Percentiles rank a stretch among this genome's conserved stretches.
Evolutionary conservation across 1,140 invertebrate genomes (phyloP).

Genomic region (Branchinecta lynchi): DNA sequence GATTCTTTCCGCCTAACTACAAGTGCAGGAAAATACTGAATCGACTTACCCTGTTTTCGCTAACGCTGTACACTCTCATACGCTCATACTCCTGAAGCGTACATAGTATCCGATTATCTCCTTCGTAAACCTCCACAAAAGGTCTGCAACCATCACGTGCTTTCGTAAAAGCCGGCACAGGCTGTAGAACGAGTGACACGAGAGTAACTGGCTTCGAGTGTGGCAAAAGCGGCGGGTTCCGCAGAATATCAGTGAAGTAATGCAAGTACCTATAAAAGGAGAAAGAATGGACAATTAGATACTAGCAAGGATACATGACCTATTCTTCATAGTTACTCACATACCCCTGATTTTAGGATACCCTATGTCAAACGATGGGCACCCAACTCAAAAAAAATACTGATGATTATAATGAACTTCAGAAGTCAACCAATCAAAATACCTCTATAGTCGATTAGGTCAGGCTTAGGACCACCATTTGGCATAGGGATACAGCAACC

Average conservation of each 20-base stretch:
- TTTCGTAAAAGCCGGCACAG: conserved; percentile 81
- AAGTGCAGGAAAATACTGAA: not conserved
- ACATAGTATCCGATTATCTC: conserved; percentile 63
- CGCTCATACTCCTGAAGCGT: conserved; percentile 76
- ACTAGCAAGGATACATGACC: no score
- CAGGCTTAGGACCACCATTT: no score
- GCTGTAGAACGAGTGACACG: conserved; percentile 57
- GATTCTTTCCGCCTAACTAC: no score
- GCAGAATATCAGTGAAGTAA: conserved; percentile 57
- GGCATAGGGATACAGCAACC: no score
- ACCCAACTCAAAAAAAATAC: no score
- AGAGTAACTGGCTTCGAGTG: conserved; percentile 61
- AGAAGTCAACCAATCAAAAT: no score
- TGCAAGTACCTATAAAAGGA: conserved; percentile 50
- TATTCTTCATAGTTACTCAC: no score
- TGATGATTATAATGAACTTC: no score
- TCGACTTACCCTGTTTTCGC: conserved; percentile 49
- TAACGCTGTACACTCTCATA: conserved; percentile 58
- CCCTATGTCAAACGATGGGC: no score
- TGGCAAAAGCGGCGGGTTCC: conserved; percentile 39
- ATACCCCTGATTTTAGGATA: no score
- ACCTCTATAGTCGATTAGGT: no score
- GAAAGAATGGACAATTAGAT: no score
- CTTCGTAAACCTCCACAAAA: conserved; percentile 79
- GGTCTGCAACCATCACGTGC: conserved; percentile 75